Base-by-base conservation (phyloP, 2,113 vertebrate species). In the Leptosomus discolor region DNA sequence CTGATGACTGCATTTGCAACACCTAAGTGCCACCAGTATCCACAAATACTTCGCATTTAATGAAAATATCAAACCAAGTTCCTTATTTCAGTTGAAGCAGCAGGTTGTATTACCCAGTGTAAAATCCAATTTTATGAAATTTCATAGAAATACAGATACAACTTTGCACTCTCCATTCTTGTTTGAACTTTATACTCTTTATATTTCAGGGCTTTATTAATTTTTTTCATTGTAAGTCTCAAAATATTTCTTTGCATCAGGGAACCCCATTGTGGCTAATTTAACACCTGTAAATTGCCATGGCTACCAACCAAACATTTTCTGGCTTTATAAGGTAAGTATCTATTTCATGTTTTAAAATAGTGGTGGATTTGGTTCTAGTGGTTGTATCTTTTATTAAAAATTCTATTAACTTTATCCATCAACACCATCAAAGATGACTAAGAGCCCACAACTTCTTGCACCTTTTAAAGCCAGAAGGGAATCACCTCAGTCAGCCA, bases 21-120 rank as follows among this genome's bases (percentile, higher is more conserved):
- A 97, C 97, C 96, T 97, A 98, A 97, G 97, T 98, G 96, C 94
- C 96, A 83, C 91, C 86, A 95, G 20, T 76, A 61, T 97, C 94
- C 95, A 89, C 67, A 96, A 97, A 97, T 97, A 97, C 79, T 97
- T 90, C 58, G 81, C 91, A 92, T 96, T 96, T 97, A 96, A 97
- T 96, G 96, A 96, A 97, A 97, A 98, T 97, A 98, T 94, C 95
- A 90, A 98, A 94, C 92, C 79, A 88, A 27, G 6, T 61, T 75
- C 88, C 94, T 97, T 73, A 73, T 76, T 93, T 91, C 41, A 48
- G 56, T 84, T 93, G 86, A 96, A 94, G 94, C 75, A 95, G 79
- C 91, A 83, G 92, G 87, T 69, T 89, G 91, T 53, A 77, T 90
- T 95, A 79, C 0, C 1, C 37, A 46, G 60, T 29, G 50, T 94